Percentiles rank a stretch among this genome's conserved stretches.
phyloP scores from a whole-genome alignment of 1,140 invertebrate species.

The Aphidius gifuensis region DNA sequence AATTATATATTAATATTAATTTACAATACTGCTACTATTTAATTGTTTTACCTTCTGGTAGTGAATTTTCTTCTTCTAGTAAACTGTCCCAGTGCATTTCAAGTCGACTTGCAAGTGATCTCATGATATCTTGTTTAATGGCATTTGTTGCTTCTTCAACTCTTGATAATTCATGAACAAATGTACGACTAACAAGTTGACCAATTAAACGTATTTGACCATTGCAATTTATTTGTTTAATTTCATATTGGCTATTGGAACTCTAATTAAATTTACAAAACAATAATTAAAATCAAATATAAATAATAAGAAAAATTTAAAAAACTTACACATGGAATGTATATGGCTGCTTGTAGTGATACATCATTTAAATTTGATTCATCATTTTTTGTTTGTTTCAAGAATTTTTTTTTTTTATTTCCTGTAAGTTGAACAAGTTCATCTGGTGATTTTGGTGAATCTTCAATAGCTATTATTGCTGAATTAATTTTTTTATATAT shows the following conservation, averaged over 20 bases:
- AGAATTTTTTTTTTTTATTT: conserved; percentile 56
- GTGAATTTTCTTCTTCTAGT: conserved; percentile 71
- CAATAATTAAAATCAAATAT: background rate
- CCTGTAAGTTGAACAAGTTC: conserved; percentile 57
- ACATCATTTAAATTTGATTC: conserved; percentile 41
- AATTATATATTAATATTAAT: conserved; percentile 12
- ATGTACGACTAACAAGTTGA: conserved; percentile 67
- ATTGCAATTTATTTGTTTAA: conserved; percentile 35
- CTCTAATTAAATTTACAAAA: background rate
- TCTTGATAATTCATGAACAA: conserved; percentile 68
- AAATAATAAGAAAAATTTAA: conserved; percentile 8
- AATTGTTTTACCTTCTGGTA: conserved; percentile 58
- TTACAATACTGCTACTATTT: too few relatives aligned
- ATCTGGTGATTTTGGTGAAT: conserved; percentile 56
- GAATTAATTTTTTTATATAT: conserved; percentile 52
- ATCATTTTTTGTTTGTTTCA: conserved; percentile 46
- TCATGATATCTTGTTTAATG: conserved; percentile 73
- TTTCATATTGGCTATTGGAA: conserved; percentile 33
- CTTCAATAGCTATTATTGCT: conserved; percentile 63
- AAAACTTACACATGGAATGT: conserved; percentile 66
- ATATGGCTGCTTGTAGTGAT: conserved; percentile 56
- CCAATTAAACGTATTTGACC: conserved; percentile 62
- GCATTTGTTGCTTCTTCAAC: conserved; percentile 65
- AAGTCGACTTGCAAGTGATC: conserved; percentile 72
- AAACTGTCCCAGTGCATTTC: conserved; percentile 84